Evolutionary conservation across 2,797 vertebrate species (phyloP), one percentile per base, ranked within the genome.

Genomic region (Pampus argenteus): DNA sequence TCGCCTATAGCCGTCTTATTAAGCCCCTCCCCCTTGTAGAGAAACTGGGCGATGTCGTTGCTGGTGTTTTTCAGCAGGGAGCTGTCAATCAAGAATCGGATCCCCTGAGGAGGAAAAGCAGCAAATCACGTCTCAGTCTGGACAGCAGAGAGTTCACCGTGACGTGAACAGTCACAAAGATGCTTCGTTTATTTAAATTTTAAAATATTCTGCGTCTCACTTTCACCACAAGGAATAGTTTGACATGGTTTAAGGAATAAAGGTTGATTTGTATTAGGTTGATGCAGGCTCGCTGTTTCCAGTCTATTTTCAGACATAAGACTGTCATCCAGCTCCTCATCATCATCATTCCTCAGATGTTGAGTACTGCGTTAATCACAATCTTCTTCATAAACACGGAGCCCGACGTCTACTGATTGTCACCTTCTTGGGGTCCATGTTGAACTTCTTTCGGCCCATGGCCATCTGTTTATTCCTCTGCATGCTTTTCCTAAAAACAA

Each of bases 401-500:
- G 50, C 23, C 20, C 1, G 8, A 29, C 0, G 5, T 9, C 9
- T 7, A 28, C 25, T 26, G 3, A 5, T 28, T 49, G 82, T 85
- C 89, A 98, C 97, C 96, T 99, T 99, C 72, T 97, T 97, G 34
- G 97, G 97, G 79, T 99, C 97, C 97, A 98, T 98, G 89, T 98
- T 98, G 81, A 98, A 98, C 74, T 98, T 98, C 86, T 99, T 99
- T 65, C 97, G 96, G 89, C 97, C 97, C 94, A 98, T 97, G 31
- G 97, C 96, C 91, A 99, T 96, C 91, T 98, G 97, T 89, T 98
- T 98, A 89, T 95, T 98, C 91, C 97, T 95, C 93, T 99, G 97
- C 97, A 98, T 98, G 83, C 94, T 99, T 86, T 98, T 98, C 95
- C 97, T 99, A 85, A 4, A 83, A 58, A 26, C 2, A 60, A 23